These are phyloP conservation scores for Corticium candelabrum DNA, from an alignment of 37 sponge, comb jelly and placozoan genomes.

Conservation along the genomic window DNA sequence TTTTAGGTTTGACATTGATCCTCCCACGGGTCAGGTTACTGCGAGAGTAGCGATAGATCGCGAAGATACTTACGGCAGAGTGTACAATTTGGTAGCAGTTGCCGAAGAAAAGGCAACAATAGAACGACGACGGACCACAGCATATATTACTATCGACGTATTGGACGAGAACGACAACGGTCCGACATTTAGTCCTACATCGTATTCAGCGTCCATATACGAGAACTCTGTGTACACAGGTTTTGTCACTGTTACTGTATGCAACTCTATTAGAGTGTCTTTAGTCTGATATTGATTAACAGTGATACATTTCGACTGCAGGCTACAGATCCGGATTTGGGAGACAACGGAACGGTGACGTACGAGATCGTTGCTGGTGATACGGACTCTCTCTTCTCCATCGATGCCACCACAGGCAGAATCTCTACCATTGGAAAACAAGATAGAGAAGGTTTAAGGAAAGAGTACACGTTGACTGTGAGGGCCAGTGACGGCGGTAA, in stretches of 20 bases:
- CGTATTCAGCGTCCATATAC: conserved; percentile 11
- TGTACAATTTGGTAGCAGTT: not conserved
- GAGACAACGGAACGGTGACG: conserved; percentile 37
- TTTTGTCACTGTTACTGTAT: conserved; percentile 1
- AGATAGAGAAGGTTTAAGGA: not conserved
- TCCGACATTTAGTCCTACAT: conserved; percentile 20
- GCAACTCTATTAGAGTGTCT: no score
- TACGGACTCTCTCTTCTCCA: not conserved
- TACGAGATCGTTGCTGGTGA: conserved; percentile 15
- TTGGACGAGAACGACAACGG: conserved; percentile 39
- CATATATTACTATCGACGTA: conserved; percentile 28
- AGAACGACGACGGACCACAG: not conserved
- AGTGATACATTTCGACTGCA: not conserved
- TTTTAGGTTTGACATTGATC: not conserved
- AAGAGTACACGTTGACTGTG: not conserved
- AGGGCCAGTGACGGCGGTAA: not conserved
- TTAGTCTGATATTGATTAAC: no score
- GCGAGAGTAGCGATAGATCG: not conserved
- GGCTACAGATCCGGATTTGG: conserved; percentile 44
- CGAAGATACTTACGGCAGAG: not conserved
- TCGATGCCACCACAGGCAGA: not conserved
- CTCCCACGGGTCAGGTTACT: not conserved
- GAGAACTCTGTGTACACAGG: conserved; percentile 25
- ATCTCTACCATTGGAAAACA: not conserved
- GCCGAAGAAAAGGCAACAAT: not conserved